phyloP scores from a whole-genome alignment of 2,113 vertebrate genomes.

The Misgurnus anguillicaudatus region DNA sequence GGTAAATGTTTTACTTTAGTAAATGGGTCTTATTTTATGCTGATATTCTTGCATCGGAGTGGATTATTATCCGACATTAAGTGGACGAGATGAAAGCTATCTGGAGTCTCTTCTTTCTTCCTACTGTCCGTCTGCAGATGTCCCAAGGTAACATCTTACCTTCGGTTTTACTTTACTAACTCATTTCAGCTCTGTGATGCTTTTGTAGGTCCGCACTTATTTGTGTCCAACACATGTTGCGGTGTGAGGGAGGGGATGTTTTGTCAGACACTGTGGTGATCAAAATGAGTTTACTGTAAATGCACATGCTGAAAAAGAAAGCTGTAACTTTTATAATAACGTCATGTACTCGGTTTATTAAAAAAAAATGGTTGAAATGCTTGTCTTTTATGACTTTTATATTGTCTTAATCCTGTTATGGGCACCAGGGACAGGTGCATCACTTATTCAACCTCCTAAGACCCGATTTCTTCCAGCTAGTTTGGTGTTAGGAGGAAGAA shows the following conservation, averaged over 20 bases:
- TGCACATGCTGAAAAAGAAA: not conserved
- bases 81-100: slow-evolving; percentile 13
- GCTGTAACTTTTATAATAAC: too few relatives aligned
- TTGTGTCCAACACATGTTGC: not conserved
- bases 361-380: too few relatives aligned
- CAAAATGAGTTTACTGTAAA: too few relatives aligned
- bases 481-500: too few relatives aligned
- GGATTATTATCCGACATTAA: not conserved
- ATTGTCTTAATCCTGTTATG: too few relatives aligned
- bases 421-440: too few relatives aligned
- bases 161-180: slow-evolving; percentile 9
- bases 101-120: slow-evolving; percentile 19
- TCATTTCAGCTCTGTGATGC: not conserved
- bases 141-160: slow-evolving; percentile 20
- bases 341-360: too few relatives aligned
- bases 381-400: too few relatives aligned
- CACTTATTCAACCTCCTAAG: too few relatives aligned
- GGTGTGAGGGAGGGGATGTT: not conserved
- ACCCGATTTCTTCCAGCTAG: too few relatives aligned
- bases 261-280: not conserved
- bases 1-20: too few relatives aligned
- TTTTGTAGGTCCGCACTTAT: not conserved
- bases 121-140: not conserved
- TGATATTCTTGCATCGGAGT: not conserved
- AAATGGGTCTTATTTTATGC: not conserved